These are phyloP conservation scores for Hoplias malabaricus DNA, from an alignment of 2,113 vertebrate species.

Conservation along the genomic window DNA sequence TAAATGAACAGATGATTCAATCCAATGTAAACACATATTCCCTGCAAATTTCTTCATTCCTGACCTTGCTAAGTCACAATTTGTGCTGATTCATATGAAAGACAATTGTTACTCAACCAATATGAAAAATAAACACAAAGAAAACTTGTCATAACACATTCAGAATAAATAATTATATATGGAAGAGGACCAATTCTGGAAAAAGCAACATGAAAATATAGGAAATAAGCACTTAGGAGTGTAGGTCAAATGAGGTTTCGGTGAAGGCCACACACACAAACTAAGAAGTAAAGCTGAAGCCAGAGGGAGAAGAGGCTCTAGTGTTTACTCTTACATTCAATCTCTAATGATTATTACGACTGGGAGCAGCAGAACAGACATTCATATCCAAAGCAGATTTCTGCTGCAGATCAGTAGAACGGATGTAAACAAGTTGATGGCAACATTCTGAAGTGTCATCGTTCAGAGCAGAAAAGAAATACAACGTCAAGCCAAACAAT, in stretches of 20 bases:
- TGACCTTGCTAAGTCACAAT: not conserved
- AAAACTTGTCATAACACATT: not conserved
- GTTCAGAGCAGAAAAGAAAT: not conserved
- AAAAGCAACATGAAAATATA: not conserved
- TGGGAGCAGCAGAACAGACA: not conserved
- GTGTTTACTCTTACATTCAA: not conserved
- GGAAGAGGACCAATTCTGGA: not conserved
- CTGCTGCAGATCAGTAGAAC: not conserved
- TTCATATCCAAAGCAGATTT: not conserved
- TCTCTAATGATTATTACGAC: not conserved
- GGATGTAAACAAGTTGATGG: not conserved
- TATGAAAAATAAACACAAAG: not conserved
- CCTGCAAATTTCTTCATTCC: not conserved
- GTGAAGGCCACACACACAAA: not conserved
- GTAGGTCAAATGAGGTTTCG: not conserved
- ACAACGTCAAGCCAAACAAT: not conserved
- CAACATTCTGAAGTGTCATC: not conserved
- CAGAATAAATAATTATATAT: conserved; percentile 5
- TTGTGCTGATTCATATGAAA: not conserved
- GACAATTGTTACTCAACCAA: not conserved
- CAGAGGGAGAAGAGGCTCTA: not conserved
- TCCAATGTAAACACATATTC: not conserved
- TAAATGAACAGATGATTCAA: not conserved
- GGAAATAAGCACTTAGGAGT: not conserved
- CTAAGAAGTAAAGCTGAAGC: not conserved